Evolutionary conservation across 1,140 invertebrate species (phyloP), one percentile per base, ranked within the genome.

Genomic region (Ostrea denselamellosa): DNA sequence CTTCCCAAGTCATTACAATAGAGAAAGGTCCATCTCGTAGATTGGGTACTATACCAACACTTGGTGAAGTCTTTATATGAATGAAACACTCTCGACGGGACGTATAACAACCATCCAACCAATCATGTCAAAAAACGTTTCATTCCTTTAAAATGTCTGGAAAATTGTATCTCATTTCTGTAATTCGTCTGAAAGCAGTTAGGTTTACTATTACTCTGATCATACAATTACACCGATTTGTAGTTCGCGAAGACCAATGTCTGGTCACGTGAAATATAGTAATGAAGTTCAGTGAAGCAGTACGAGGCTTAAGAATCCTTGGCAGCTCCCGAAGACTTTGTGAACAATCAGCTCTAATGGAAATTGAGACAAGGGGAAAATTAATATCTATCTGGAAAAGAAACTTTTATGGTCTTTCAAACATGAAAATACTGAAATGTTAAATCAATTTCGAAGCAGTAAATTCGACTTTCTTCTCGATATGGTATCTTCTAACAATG

Each of bases 381-480:
- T 77, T 77, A 77, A 28, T 77, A 77, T 14, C 28, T 25, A 77
- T 77, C 68, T 77, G 22, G 68, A 25, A 25, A 34, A 77, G 68
- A 34, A 77, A 77, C 25, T 77, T 77, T 77, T 77, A 77, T 77
- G 68, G 22, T 34, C 68, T 77, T 25, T 25, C 25, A 22, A 77
- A 34, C 25, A 77, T 77, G 68, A 77, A 77, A 34, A 12, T 77
- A 77, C 8, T 10, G 68, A 77, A 25, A 77, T 77, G 28, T 77
- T 77, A 77, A 77, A 77, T 77, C 68, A 77, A 77, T 77, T 77
- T 77, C 25, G 28, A 25, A 77, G 28, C 22, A 77, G 68, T 77
- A 28, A 77, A 77, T 25, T 77, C 68, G 68, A 77, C 28, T 62
- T 77, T 77, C 68, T 25, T 34, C 25, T 28, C 25, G 25, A 77